Evolutionary conservation across 1,140 invertebrate species (phyloP).

Genomic region (Listronotus bonariensis): DNA sequence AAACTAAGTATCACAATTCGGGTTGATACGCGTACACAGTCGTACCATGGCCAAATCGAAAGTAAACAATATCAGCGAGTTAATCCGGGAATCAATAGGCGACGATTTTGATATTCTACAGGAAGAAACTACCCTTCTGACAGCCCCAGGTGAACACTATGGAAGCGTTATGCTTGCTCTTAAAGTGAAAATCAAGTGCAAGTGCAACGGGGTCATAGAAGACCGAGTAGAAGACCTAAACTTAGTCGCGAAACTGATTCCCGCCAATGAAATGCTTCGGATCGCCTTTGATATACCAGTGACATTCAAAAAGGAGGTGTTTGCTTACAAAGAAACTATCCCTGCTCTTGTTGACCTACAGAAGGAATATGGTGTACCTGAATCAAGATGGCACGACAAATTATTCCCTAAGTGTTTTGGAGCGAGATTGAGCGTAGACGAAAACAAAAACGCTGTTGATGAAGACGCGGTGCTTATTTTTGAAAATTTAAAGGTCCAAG

Average conservation of each 20-base stretch:
- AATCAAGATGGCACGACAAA: constrained; percentile 55
- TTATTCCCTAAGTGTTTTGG: constrained; percentile 61
- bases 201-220: constrained; percentile 43
- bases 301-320: constrained; percentile 63
- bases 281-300: constrained; percentile 63
- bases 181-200: constrained; percentile 44
- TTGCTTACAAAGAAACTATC: constrained; percentile 60
- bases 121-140: constrained; percentile 45
- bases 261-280: constrained; percentile 61
- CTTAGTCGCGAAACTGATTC: constrained; percentile 64
- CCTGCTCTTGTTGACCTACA: constrained; percentile 60
- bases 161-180: constrained; percentile 51
- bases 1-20: too few species aligned
- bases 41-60: constrained; percentile 44
- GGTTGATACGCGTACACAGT: too few species aligned
- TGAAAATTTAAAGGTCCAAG: constrained; percentile 61
- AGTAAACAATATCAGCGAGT: constrained; percentile 44
- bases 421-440: constrained; percentile 57
- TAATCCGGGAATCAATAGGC: constrained; percentile 42
- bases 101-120: constrained; percentile 45
- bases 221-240: too few species aligned
- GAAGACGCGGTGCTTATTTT: constrained; percentile 62
- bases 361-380: constrained; percentile 54
- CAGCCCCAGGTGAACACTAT: constrained; percentile 52
- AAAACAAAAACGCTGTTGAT: constrained; percentile 56